Evolutionary conservation across 2,888 invertebrate species (phyloP), one percentile per base, ranked within the genome.

Genomic region (Andrena bucephala): DNA sequence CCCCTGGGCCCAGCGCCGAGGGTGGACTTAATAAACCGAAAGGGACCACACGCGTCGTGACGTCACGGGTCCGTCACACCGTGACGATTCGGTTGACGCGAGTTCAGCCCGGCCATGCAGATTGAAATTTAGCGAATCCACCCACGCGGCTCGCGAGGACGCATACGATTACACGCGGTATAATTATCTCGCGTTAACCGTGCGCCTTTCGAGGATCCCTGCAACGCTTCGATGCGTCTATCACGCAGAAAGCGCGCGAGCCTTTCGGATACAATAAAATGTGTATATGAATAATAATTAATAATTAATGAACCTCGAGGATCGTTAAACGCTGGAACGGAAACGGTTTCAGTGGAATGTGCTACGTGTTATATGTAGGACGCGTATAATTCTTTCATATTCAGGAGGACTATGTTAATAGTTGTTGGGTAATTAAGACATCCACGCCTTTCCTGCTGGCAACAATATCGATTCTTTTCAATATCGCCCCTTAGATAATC

Each of bases 81-180:
- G 67, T 63, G 80, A 84, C 76, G 70, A 84, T 84, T 84, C 73
- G 73, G 67, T 59, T 71, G 83, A 77, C 77, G 77, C 72, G 33
- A 24, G 69, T 66, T 52, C 29, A 16, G 62, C 33, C 62, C 57
- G 33, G 20, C 57, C 69, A 20, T 16, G 31, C 67, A 71, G 80
- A 84, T 84, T 84, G 84, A 84, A 84, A 84, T 83, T 84, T 84
- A 83, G 76, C 77, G 80, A 76, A 76, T 83, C 81, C 82, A 65
- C 82, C 82, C 81, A 83, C 69, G n/a, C 69, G 42, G 36, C 75
- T 7, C 29, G 59, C 57, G 42, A 13, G 42, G 16, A 42, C 42
- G 57, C 68, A 71, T 76, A 68, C 71, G 57, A 80, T 82, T 82
- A 82, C 62, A 13, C 5, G 62, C 33, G 62, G 68, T 57, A 59